phyloP scores from a whole-genome alignment of 2,888 invertebrate species.

The Deilephila porcellus region DNA sequence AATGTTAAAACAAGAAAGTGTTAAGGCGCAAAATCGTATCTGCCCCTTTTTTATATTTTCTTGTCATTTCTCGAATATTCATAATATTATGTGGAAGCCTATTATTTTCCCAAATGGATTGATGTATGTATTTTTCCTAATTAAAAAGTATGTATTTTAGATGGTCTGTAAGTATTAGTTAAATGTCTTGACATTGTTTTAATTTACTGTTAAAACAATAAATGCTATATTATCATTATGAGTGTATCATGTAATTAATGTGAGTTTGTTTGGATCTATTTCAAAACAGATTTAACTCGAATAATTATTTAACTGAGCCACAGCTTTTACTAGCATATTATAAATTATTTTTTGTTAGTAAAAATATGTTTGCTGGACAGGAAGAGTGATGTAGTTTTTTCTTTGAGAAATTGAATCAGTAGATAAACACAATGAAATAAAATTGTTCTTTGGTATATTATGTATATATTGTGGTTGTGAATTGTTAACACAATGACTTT shows the following conservation, averaged over 20 bases:
- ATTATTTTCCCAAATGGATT: background rate
- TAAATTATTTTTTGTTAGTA: background rate
- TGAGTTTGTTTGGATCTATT: background rate
- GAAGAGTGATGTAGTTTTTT: background rate
- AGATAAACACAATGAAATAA: conserved; percentile 40
- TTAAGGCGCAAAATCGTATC: too few species aligned
- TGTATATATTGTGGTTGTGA: conserved; percentile 78
- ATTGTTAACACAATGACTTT: conserved; percentile 52
- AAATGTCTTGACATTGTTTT: background rate
- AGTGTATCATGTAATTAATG: background rate
- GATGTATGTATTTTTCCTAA: conserved; percentile 9
- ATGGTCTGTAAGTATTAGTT: conserved; percentile 12
- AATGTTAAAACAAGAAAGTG: too few species aligned
- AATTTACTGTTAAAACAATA: background rate
- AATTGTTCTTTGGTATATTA: conserved; percentile 43
- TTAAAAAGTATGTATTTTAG: background rate
- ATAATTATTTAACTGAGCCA: background rate
- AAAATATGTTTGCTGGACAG: background rate
- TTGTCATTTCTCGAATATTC: background rate
- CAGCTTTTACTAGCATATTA: background rate
- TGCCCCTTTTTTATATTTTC: background rate
- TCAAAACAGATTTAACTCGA: background rate
- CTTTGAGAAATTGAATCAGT: conserved; percentile 37
- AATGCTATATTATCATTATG: background rate
- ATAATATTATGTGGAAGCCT: background rate